phyloP scores from a whole-genome alignment of 2,113 vertebrate genomes.

The Hippopotamus amphibius region DNA sequence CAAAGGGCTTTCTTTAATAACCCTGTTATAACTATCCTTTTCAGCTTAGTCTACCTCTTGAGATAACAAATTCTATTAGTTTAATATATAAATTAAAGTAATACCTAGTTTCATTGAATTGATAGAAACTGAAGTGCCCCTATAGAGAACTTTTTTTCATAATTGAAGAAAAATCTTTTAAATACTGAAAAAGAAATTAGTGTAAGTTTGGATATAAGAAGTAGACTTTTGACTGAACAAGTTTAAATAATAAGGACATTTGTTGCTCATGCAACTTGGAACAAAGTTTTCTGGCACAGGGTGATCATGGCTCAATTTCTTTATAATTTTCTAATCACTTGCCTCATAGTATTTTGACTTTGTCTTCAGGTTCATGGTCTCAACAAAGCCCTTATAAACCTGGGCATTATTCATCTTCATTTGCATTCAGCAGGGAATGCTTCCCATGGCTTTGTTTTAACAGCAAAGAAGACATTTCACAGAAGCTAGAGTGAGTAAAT shows the following conservation, averaged over 20 bases:
- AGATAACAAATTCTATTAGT: neutral
- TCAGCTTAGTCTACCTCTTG: neutral
- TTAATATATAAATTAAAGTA: neutral
- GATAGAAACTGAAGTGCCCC: neutral
- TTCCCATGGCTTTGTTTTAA: neutral
- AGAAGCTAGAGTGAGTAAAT: neutral
- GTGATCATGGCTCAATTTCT: neutral
- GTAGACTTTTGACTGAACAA: neutral
- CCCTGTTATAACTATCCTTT: neutral
- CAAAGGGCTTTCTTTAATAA: slow-evolving; percentile 14
- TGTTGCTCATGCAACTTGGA: neutral
- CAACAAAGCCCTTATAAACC: neutral
- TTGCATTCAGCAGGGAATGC: neutral
- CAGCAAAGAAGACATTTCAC: neutral
- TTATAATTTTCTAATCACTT: neutral
- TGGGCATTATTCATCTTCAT: neutral
- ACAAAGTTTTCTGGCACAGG: neutral
- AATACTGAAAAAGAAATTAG: neutral
- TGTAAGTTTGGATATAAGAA: neutral
- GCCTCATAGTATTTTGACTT: neutral
- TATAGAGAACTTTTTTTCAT: neutral
- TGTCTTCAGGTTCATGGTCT: neutral
- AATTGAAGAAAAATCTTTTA: neutral
- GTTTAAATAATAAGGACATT: neutral
- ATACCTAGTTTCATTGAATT: neutral